These are phyloP conservation scores for Theretra japonica DNA, from an alignment of 2,888 invertebrate genomes.

Conservation along the genomic window DNA sequence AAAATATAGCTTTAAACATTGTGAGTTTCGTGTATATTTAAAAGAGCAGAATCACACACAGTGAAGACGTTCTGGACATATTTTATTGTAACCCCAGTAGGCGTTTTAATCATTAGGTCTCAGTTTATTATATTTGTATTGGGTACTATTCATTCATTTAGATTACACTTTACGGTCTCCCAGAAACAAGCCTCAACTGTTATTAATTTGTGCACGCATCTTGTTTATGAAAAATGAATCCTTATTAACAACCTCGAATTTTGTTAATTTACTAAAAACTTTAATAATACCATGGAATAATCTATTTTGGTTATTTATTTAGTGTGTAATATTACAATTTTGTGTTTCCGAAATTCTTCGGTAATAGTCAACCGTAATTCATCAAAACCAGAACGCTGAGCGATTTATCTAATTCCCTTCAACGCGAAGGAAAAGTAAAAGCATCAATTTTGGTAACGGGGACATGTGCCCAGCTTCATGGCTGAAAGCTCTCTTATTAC, in stretches of 20 bases:
- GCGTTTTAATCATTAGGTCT: no score
- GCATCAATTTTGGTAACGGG: conserved; percentile 62
- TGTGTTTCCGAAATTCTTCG: not conserved
- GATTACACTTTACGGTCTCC: not conserved
- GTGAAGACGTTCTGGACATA: no score
- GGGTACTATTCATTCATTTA: not conserved
- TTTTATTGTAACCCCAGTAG: no score
- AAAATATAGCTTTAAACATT: conserved; percentile 16
- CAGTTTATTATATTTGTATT: not conserved
- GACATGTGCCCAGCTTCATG: conserved; percentile 59
- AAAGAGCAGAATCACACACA: no score
- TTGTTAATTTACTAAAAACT: not conserved
- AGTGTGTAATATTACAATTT: not conserved
- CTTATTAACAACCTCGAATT: not conserved
- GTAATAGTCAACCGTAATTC: not conserved
- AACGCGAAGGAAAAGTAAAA: conserved; percentile 51
- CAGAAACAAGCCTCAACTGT: not conserved
- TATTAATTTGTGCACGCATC: not conserved
- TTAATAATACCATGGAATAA: no score
- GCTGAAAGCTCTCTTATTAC: conserved; percentile 65
- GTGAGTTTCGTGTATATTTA: not conserved
- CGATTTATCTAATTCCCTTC: conserved; percentile 37
- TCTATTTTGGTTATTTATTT: not conserved
- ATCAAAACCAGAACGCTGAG: conserved; percentile 34
- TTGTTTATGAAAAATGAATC: not conserved